phyloP scores from a whole-genome alignment of 2,797 vertebrate genomes.

The Ataeniobius toweri region DNA sequence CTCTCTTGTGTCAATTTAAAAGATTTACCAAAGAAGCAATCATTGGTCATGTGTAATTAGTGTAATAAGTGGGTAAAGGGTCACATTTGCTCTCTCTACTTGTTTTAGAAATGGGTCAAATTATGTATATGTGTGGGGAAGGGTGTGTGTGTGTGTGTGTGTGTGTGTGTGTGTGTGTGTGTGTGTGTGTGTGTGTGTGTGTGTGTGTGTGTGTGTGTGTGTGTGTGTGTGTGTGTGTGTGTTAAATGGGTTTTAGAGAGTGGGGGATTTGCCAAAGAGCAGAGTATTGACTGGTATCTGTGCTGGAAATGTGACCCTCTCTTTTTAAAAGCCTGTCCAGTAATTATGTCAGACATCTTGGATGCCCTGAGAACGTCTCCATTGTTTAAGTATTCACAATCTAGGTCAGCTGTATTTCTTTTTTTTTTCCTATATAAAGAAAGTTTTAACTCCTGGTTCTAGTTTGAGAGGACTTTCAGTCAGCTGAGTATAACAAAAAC shows the following conservation, averaged over 20 bases:
- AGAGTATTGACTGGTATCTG: slow-evolving; percentile 62
- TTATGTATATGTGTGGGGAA: slow-evolving; percentile 33
- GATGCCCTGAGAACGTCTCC: slow-evolving; percentile 68
- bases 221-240: slow-evolving; percentile 29
- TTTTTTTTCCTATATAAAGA: not conserved
- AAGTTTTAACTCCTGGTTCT: slow-evolving; percentile 24
- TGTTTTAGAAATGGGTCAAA: slow-evolving; percentile 69
- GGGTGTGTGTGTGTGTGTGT: slow-evolving; percentile 38
- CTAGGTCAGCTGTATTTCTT: slow-evolving; percentile 63
- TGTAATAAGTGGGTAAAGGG: slow-evolving; percentile 73
- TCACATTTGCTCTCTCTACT: slow-evolving; percentile 58
- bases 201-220: slow-evolving; percentile 45
- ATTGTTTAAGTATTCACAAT: slow-evolving; percentile 76
- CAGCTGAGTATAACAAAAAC: not conserved
- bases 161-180: slow-evolving; percentile 37
- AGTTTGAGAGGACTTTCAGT: slow-evolving; percentile 31
- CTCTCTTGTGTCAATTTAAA: slow-evolving; percentile 56
- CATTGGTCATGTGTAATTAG: slow-evolving; percentile 71
- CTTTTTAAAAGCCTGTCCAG: slow-evolving; percentile 64
- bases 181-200: slow-evolving; percentile 1
- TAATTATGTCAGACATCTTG: slow-evolving; percentile 75
- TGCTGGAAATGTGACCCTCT: slow-evolving; percentile 61
- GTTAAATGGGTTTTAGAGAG: slow-evolving; percentile 49
- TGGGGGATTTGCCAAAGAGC: slow-evolving; percentile 51
- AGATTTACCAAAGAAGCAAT: slow-evolving; percentile 53